Conservation (phyloP, 2,888 invertebrate genomes). For the Miltochrista miniata region DNA sequence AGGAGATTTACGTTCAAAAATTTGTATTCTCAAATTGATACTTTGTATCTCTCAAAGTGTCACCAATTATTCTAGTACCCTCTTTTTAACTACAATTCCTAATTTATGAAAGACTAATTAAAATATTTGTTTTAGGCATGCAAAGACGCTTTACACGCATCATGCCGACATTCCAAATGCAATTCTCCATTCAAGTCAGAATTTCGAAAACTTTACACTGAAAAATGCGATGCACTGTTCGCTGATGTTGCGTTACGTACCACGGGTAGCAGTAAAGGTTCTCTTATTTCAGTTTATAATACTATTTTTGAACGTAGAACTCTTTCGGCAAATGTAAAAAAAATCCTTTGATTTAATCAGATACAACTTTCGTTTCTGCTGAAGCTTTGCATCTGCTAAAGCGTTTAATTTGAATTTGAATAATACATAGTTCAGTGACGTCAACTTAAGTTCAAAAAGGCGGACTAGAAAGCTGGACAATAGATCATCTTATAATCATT, state of each 20-base stretch:
- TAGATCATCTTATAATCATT: too few relatives aligned
- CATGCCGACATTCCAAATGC: slow-evolving; percentile 13
- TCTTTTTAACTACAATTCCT: too few relatives aligned
- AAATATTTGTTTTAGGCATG: slow-evolving; percentile 13
- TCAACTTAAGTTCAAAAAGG: too few relatives aligned
- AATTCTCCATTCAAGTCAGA: not conserved
- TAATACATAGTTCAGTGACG: too few relatives aligned
- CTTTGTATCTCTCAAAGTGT: not conserved
- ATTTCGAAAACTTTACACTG: not conserved
- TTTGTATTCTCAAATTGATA: not conserved
- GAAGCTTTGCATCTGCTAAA: too few relatives aligned
- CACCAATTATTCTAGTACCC: too few relatives aligned
- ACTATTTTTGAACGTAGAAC: slow-evolving; percentile 7
- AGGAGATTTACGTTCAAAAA: slow-evolving; percentile 10
- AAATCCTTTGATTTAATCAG: not conserved
- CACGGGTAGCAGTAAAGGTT: not conserved
- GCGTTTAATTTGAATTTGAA: too few relatives aligned
- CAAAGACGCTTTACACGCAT: slow-evolving; percentile 1
- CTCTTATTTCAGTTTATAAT: not conserved
- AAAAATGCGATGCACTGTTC: slow-evolving; percentile 4
- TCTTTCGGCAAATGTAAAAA: not conserved
- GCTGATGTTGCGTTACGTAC: not conserved
- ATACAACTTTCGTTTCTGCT: too few relatives aligned
- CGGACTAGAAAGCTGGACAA: too few relatives aligned
- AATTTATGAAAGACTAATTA: not conserved